phyloP scores from a whole-genome alignment of 1,140 invertebrate genomes.

The Phymastichus coffea region DNA sequence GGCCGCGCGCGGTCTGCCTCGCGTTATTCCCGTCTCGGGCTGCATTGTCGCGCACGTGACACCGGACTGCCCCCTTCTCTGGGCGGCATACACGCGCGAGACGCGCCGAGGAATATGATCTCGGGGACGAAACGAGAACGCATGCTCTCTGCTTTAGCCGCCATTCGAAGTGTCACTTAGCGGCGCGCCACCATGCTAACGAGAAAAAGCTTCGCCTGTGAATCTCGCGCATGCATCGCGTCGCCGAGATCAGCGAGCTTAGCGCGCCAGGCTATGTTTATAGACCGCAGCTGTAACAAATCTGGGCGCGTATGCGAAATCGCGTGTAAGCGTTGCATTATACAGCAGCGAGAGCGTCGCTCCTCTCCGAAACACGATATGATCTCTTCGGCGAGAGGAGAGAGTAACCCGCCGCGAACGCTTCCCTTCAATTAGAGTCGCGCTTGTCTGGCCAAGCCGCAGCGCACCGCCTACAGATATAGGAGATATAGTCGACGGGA shows the following conservation, averaged over 20 bases:
- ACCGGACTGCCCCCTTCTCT: no score
- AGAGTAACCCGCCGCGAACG: constrained; percentile 1
- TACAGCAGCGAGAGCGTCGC: no score
- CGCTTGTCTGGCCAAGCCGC: constrained; percentile 13
- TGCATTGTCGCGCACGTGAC: no score
- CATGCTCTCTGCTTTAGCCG: constrained; percentile 22
- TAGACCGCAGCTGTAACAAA: no score
- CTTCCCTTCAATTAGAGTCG: constrained; percentile 33
- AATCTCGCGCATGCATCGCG: no score
- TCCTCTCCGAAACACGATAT: constrained; percentile 10
- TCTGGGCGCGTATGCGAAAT: no score
- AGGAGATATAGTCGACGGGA: neutral
- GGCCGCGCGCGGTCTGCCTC: no score
- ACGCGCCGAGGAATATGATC: constrained; percentile 14
- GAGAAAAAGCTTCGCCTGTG: constrained; percentile 16
- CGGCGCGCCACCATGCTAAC: neutral
- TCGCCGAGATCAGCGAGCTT: no score
- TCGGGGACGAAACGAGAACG: neutral
- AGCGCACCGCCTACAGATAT: neutral
- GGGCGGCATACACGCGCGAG: no score
- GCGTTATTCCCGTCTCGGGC: neutral
- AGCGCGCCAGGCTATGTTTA: no score
- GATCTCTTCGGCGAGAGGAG: neutral
- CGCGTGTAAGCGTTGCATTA: no score
- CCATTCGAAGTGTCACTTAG: constrained; percentile 16